Base-by-base conservation (phyloP, 2,797 vertebrate genomes). In the Trematomus bernacchii region DNA sequence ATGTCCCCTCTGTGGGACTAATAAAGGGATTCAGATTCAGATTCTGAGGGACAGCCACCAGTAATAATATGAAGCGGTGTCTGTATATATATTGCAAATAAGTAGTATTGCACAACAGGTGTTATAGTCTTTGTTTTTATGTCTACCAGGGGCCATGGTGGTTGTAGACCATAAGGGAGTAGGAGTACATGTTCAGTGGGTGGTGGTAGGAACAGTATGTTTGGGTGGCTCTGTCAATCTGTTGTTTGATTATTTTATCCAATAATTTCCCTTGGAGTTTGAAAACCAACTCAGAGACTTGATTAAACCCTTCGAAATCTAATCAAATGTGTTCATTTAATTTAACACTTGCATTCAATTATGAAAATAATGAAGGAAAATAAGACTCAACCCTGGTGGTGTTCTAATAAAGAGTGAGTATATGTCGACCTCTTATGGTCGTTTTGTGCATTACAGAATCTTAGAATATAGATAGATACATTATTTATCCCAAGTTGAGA, bases 401-500 rank as follows among this genome's bases (percentile, higher is more conserved):
- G 3, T 23, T 58, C 4, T n/a, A 1, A 0, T 67, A 42, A 80
- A 83, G 42, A 61, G 40, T 87, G 57, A 73, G 82, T 64, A 46
- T 77, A 4, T 77, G 74, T 55, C 42, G 76, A 44, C 89, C 84
- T 93, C 92, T 82, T 47, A 23, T 93, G 92, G 87, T 66, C 4
- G 10, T 48, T 71, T 44, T 2, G 4, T 23, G 37, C 6, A 72
- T 71, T 86, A 50, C 78, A 80, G 10, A 1, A 59, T 63, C 55
- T 40, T 65, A 1, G 4, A 14, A 37, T 37, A 9, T 7, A 37
- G 33, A 37, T 8, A 9, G 33, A 37, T 37, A 37, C 7, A 7
- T 37, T 37, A 37, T 7, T 37, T 37, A 37, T 27, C 27, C 23
- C 23, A 3, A 27, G 23, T 27, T 27, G 23, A 27, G 3, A 37